Evolutionary conservation across 2,797 vertebrate genomes (phyloP), one percentile per base, ranked within the genome.

Genomic region (Zenarchopterus dispar): DNA sequence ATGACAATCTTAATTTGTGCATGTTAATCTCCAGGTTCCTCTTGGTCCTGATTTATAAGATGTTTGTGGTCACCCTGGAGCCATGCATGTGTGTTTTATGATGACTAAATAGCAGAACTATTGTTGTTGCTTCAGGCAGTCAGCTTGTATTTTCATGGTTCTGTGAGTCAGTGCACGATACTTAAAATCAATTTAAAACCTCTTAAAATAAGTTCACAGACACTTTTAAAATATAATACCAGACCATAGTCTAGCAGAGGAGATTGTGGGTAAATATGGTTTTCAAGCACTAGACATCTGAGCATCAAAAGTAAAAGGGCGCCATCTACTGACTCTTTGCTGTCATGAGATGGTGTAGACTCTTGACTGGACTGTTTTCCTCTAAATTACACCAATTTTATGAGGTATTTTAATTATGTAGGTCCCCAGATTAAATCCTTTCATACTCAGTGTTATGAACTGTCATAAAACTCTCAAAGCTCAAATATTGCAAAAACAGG

Each of bases 251-350:
- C 31, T 56, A 36, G 2, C 26, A 19, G 6, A 24, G 28, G 6
- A 31, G 11, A 57, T 16, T 22, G 1, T 13, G 22, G 4, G 11
- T 46, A 11, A 41, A 28, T 18, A 2, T 43, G 13, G 33, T n/a
- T 62, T 67, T 57, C 9, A 23, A 1, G 8, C 11, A 22, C 16
- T 49, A 19, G 43, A 33, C 15, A 31, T 10, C 10, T 48, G 17
- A 6, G 28, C 28, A 15, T 65, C 55, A 33, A 22, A 70, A 74
- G 80, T 62, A 17, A 49, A 76, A 86, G 65, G 54, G 6, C 51
- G 76, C 88, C 88, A 84, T 75, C 90, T 86, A 72, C 72, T 88
- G 91, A 87, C 45, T 22, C 0, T 16, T 8, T 4, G 0, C 10
- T 33, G 62, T 59, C 71, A 78, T 71, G 46, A 70, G 9, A 11